Evolutionary conservation across 2,888 invertebrate genomes (phyloP), one percentile per base, ranked within the genome.

Genomic region (Cacoxenus indagator): DNA sequence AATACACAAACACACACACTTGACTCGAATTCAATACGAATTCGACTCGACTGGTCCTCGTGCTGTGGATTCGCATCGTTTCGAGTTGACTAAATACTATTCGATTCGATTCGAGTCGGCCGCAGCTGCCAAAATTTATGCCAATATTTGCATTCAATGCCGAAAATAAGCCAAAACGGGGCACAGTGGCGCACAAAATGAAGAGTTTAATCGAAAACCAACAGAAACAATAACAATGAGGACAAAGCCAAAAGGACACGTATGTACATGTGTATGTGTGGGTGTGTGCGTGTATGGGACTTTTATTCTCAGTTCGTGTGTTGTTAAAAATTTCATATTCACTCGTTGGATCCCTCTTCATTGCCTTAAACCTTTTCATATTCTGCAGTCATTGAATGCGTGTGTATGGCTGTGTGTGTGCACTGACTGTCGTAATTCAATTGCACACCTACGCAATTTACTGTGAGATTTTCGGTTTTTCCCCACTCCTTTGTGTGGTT

Each of bases 121-220:
- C 81, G 72, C 81, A 81, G 76, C 70, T 73, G 75, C 68, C 70
- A 77, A 51, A 78, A 81, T 82, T 78, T 81, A 81, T 81, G 81
- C 81, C 81, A 81, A 82, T 81, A 81, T 81, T 81, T 81, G 81
- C 81, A 82, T 81, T 78, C 78, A 78, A 81, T 81, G 82, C 75
- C 78, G 76, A 82, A 81, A 81, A 81, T 78, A 82, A 82, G 72
- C 71, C 74, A 76, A 70, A 72, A 72, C 55, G 69, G 70, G 70
- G 55, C 68, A 26, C 43, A 27, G 14, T 26, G n/a, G 29, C n/a
- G 37, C 31, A 37, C 31, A 14, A 17, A 17, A 31, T 9, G n/a
- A 48, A 65, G 57, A 68, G 68, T 71, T 69, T 67, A 68, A 61
- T 55, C 65, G 61, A 61, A 37, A 43, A 70, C 54, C 66, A 27